Base-by-base conservation (phyloP, 1,140 invertebrate species). In the Drosophila trapezifrons region DNA sequence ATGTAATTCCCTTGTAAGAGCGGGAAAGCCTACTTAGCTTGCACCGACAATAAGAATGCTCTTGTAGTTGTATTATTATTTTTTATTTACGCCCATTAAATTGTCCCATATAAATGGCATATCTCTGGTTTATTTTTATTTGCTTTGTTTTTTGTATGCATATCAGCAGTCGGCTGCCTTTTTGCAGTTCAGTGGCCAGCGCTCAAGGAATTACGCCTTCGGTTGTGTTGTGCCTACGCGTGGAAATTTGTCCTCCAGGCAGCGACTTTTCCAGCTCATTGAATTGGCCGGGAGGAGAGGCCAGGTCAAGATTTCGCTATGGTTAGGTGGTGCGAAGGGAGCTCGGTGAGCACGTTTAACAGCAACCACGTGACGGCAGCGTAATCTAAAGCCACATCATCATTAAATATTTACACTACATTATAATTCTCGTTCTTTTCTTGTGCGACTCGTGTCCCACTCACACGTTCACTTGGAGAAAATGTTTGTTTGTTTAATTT, bases 331-430 rank as follows among this genome's bases (percentile, higher is more conserved):
- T 27, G 70, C 35, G 43, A 43, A 45, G 29, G 35, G 54, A 51
- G 71, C 71, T 73, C 76, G 78, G 29, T 17, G 62, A 51, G 76
- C 83, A 86, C 83, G 75, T 83, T 87, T 78, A 87, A 83, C 71
- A 87, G 71, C 82, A 55, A 78, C 79, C 82, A 82, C 82, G 82
- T 86, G 82, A 87, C 80, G 59, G 76, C 38, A 46, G 45, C 63
- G 76, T 89, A 83, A 87, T 87, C 84, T 89, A 83, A 80, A 87
- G 84, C 78, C 84, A 74, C 84, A 87, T 87, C 84, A 87, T 80
- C 84, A 87, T 87, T 87, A 87, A 87, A 87, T 87, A 87, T 87
- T 87, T 87, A 87, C 84, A 89, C 84, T 89, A 89, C 84, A 87
- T 87, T 89, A 87, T 87, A 87, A 87, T 84, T 87, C 66, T 58